Evolutionary conservation across 2,113 vertebrate genomes (phyloP), one percentile per base, ranked within the genome.

Genomic region (Miniopterus natalensis): DNA sequence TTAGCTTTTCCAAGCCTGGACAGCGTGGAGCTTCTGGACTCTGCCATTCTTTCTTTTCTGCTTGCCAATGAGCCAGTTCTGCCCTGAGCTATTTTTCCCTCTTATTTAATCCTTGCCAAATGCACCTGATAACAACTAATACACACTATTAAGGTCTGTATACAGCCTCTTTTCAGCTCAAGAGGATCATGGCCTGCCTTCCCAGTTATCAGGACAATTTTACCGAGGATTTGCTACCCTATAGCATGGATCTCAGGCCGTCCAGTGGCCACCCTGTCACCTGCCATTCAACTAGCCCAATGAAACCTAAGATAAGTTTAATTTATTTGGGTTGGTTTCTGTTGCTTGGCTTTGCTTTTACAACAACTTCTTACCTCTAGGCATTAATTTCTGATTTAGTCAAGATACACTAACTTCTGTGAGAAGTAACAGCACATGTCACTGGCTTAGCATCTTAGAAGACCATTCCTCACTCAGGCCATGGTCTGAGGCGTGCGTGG

Each of bases 51-150:
- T 53, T 83, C 59, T 84, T 53, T 92, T 53, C 27, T 92, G 57
- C n/a, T 89, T 94, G 40, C 75, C 74, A 84, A 70, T 11, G 6
- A 86, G 31, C 20, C 29, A 66, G 12, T 90, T 92, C 71, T 92
- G 92, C 92, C 31, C 13, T 29, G 20, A 49, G 21, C 18, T 88
- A 11, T 45, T 92, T 78, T 66, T 84, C 78, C 51, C 80, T 45
- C 93, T 61, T 27, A 47, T 51, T 91, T 65, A 80, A 55, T 84
- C 5, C 27, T 92, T 90, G 57, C n/a, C 80, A 95, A 90, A 55
- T 31, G 42, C 8, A 49, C 14, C 8, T 21, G 84, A 45, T 59
- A 75, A 36, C 6, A 40, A 53, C 31, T 31, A 42, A 49, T 8
- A 70, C 4, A 71, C 8, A 61, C 45, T 40, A 47, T 57, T 55